Conservation (phyloP, 2,113 vertebrate species). For the Ranitomeya variabilis region DNA sequence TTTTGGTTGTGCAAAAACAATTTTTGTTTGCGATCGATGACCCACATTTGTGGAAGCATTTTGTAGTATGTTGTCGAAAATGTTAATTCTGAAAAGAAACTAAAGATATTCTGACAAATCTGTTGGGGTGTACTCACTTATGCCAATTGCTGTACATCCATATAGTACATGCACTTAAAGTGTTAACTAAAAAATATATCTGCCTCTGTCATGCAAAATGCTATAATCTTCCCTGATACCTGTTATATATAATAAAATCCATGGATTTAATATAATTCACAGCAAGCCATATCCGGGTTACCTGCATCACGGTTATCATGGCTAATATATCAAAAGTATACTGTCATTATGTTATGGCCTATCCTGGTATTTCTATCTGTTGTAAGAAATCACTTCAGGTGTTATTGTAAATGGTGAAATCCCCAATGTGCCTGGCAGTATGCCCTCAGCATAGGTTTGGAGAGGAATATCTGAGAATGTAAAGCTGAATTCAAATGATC, state of each 20-base stretch:
- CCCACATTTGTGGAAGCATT: too few species aligned
- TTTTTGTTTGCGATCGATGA: too few species aligned
- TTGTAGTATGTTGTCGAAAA: too few species aligned
- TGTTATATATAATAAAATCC: background rate
- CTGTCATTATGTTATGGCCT: background rate
- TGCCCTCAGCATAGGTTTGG: conserved; percentile 4
- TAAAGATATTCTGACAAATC: too few species aligned
- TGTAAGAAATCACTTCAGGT: background rate
- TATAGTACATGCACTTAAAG: too few species aligned
- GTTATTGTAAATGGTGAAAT: conserved; percentile 11
- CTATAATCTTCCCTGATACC: background rate
- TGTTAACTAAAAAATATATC: background rate
- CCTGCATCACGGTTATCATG: background rate
- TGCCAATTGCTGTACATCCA: too few species aligned
- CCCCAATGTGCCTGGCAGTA: conserved; percentile 11
- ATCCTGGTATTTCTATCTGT: background rate
- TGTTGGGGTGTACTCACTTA: too few species aligned
- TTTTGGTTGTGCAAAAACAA: too few species aligned
- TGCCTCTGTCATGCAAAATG: background rate
- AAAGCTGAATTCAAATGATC: conserved; percentile 38
- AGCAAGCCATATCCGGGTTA: background rate
- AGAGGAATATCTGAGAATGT: background rate
- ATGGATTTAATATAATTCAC: background rate
- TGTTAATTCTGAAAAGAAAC: too few species aligned
- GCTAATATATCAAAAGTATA: background rate